These are phyloP conservation scores for Halyomorpha halys DNA, from an alignment of 1,140 invertebrate species.

Conservation along the genomic window DNA sequence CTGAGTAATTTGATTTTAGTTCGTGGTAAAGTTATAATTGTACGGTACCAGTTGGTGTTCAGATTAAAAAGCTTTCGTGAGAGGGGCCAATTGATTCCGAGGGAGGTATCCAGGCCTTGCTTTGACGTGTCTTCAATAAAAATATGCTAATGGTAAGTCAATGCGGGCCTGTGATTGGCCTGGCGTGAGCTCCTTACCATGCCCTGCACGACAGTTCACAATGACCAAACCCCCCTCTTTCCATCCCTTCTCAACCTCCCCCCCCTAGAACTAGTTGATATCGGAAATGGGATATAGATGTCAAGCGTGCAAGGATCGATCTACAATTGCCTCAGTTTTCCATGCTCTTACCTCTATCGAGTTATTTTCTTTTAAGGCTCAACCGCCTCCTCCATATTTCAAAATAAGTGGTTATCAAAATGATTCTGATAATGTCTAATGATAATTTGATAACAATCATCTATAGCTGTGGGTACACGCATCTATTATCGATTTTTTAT, in stretches of 20 bases:
- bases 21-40: slow-evolving; percentile 21
- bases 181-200: background rate
- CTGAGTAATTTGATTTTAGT: slow-evolving; percentile 19
- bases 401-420: too few species aligned
- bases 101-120: background rate
- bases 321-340: too few species aligned
- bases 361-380: too few species aligned
- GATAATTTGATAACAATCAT: too few species aligned
- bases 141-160: slow-evolving; percentile 17
- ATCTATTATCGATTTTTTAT: too few species aligned
- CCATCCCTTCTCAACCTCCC: too few species aligned
- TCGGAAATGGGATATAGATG: too few species aligned
- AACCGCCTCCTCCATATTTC: too few species aligned
- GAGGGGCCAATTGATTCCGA: slow-evolving; percentile 14
- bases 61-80: slow-evolving; percentile 21
- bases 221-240: background rate
- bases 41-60: slow-evolving; percentile 18
- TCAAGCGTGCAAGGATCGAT: too few species aligned
- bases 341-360: too few species aligned
- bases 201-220: background rate
- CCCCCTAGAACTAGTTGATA: background rate
- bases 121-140: slow-evolving; percentile 20
- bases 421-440: too few species aligned
- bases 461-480: too few species aligned
- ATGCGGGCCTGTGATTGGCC: background rate